These are phyloP conservation scores for Hoplostethus mediterraneus DNA, from an alignment of 2,797 vertebrate species.

Conservation along the genomic window DNA sequence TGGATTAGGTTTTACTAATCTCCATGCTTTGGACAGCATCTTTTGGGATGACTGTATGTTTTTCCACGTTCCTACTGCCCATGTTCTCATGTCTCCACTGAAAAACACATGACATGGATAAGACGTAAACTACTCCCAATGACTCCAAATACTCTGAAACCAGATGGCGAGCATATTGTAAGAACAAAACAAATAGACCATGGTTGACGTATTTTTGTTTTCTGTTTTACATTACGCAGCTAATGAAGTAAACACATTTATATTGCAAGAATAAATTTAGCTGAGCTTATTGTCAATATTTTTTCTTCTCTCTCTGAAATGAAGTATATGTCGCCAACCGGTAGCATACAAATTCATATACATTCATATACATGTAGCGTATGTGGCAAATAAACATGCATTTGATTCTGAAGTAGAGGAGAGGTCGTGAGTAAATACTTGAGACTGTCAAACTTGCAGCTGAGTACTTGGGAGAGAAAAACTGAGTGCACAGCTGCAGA, in stretches of 20 bases:
- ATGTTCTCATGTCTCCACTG: conserved; percentile 39
- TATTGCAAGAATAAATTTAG: not conserved
- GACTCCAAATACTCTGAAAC: conserved; percentile 47
- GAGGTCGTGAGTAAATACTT: conserved; percentile 77
- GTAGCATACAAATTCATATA: not conserved
- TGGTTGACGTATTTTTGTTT: conserved; percentile 4
- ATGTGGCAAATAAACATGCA: conserved; percentile 45
- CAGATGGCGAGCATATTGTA: conserved; percentile 18
- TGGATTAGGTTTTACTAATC: conserved; percentile 49
- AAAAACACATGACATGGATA: conserved; percentile 65
- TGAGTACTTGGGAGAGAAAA: conserved; percentile 70
- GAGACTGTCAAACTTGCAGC: conserved; percentile 71
- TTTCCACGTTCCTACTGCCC: conserved; percentile 54
- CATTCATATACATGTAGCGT: conserved; percentile 6
- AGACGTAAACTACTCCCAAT: conserved; percentile 45
- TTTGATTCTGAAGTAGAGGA: conserved; percentile 69
- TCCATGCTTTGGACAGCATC: conserved; percentile 61
- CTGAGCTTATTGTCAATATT: not conserved
- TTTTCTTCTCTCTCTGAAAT: not conserved
- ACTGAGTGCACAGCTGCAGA: conserved; percentile 81
- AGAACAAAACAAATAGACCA: not conserved
- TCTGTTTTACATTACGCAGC: not conserved
- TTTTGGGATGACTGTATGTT: conserved; percentile 49
- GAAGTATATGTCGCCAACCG: not conserved
- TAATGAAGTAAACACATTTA: not conserved